Conservation (phyloP, 2,113 vertebrate genomes). For the Equus przewalskii region DNA sequence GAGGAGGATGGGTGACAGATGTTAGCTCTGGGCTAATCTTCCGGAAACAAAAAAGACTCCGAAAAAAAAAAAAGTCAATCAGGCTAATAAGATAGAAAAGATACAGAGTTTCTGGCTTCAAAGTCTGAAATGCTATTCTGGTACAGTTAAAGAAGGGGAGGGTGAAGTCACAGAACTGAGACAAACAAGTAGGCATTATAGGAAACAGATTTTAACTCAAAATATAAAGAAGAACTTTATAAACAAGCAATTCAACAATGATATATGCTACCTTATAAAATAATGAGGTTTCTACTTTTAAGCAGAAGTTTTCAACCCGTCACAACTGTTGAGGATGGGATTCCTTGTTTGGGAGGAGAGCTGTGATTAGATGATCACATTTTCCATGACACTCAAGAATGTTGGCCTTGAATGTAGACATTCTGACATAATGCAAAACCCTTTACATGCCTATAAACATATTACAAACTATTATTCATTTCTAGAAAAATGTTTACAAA, state of each 20-base stretch:
- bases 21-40: too few species aligned
- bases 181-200: not conserved
- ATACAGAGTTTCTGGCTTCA: not conserved
- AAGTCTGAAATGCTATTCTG: not conserved
- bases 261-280: constrained; percentile 13
- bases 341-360: not conserved
- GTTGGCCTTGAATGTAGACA: not conserved
- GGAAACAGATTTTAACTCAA: constrained; percentile 31
- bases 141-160: not conserved
- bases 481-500: constrained; percentile 21
- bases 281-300: constrained; percentile 47
- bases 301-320: constrained; percentile 27
- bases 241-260: constrained; percentile 41
- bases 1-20: too few species aligned
- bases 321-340: not conserved
- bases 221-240: constrained; percentile 12
- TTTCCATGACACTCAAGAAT: not conserved
- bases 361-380: constrained; percentile 24
- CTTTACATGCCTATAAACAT: constrained; percentile 17
- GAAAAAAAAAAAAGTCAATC: not conserved
- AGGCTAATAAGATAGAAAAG: not conserved
- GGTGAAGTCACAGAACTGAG: not conserved
- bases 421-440: constrained; percentile 18
- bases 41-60: too few species aligned
- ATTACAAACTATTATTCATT: constrained; percentile 23